A percentile compares a stretch with the other conserved stretches of the same genome.
These are phyloP conservation scores for Copidosoma floridanum DNA, from an alignment of 1,140 invertebrate species.

Conservation along the genomic window DNA sequence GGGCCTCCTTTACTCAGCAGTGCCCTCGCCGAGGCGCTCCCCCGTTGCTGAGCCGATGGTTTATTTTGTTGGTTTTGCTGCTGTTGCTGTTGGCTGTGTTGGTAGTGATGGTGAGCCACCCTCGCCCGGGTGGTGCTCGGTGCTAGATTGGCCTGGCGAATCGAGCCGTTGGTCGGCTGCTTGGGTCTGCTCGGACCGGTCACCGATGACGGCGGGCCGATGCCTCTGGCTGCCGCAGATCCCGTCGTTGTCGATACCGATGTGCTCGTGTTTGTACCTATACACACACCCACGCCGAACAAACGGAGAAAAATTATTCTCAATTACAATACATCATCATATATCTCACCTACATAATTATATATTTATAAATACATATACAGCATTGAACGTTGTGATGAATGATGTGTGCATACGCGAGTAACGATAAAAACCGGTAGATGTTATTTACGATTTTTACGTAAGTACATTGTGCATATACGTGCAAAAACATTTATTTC, in stretches of 20 bases:
- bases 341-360: too few species aligned
- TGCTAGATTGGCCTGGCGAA: neutral
- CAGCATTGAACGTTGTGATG: too few species aligned
- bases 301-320: neutral
- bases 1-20: neutral
- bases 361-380: too few species aligned
- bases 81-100: conserved; percentile 25
- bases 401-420: too few species aligned
- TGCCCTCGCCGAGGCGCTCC: neutral
- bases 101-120: neutral
- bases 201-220: conserved; percentile 41
- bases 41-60: conserved; percentile 30
- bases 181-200: conserved; percentile 32
- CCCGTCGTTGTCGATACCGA: neutral
- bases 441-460: too few species aligned
- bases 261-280: conserved; percentile 37
- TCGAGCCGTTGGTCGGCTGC: neutral
- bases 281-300: too few species aligned
- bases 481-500: too few species aligned
- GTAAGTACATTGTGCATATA: too few species aligned
- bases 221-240: conserved; percentile 26
- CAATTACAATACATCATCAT: too few species aligned
- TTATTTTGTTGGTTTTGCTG: conserved; percentile 33
- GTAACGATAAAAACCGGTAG: too few species aligned
- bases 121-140: too few species aligned